These are phyloP conservation scores for Agrypnus murinus DNA, from an alignment of 2,888 invertebrate genomes.

Conservation along the genomic window DNA sequence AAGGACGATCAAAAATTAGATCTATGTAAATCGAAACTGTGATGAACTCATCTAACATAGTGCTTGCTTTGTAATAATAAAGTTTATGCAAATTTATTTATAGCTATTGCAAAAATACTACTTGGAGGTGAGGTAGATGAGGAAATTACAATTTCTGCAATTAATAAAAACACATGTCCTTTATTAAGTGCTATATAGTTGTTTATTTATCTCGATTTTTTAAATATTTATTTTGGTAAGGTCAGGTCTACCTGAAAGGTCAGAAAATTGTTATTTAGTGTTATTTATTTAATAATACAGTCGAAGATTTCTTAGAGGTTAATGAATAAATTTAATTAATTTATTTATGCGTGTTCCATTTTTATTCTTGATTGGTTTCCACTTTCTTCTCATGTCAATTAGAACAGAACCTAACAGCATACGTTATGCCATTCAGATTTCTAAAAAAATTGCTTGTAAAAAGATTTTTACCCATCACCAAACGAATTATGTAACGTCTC, in stretches of 20 bases:
- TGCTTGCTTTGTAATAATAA: background rate
- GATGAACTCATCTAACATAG: slow-evolving; percentile 13
- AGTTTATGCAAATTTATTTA: slow-evolving; percentile 16
- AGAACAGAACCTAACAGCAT: too few relatives aligned
- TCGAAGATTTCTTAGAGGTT: background rate
- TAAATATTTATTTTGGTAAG: too few relatives aligned
- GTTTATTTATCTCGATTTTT: too few relatives aligned
- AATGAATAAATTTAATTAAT: background rate
- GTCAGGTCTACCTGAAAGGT: too few relatives aligned
- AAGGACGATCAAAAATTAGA: slow-evolving; percentile 23
- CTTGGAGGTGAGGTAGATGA: too few relatives aligned
- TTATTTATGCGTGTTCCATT: background rate
- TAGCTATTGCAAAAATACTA: slow-evolving; percentile 6
- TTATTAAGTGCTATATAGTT: too few relatives aligned
- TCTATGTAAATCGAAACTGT: slow-evolving; percentile 3
- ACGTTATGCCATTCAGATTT: too few relatives aligned
- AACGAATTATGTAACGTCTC: too few relatives aligned
- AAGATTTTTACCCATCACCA: too few relatives aligned
- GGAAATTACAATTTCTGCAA: slow-evolving; percentile 10
- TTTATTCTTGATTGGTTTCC: background rate
- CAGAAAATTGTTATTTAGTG: too few relatives aligned
- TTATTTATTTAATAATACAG: too few relatives aligned
- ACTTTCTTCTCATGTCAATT: background rate
- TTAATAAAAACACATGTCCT: background rate
- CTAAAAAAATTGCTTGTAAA: too few relatives aligned